Conservation (phyloP, 2,113 vertebrate species). For the Pangasianodon gigas region DNA sequence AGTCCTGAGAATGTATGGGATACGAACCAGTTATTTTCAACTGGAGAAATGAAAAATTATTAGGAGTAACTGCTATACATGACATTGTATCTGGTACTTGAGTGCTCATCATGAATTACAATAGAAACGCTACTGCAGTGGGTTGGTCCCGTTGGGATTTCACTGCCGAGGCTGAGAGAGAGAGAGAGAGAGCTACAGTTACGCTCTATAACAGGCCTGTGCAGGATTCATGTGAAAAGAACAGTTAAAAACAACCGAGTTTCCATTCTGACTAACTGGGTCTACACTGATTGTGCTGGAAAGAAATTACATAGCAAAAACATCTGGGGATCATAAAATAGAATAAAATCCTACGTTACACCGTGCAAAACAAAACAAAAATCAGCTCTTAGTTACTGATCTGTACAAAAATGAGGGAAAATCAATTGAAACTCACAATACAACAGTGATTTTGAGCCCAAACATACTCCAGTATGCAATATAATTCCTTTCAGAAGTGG, state of each 20-base stretch:
- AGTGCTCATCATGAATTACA: constrained; percentile 62
- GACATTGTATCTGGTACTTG: constrained; percentile 49
- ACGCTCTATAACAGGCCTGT: not conserved
- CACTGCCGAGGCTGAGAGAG: constrained; percentile 43
- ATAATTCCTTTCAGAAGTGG: not conserved
- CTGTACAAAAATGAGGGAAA: not conserved
- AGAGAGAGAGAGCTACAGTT: not conserved
- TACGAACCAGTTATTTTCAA: not conserved
- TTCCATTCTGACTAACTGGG: not conserved
- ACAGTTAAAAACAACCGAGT: not conserved
- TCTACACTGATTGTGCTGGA: not conserved
- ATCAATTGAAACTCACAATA: not conserved
- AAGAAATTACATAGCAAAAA: not conserved
- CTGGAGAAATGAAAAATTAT: constrained; percentile 3
- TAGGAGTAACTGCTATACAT: constrained; percentile 11
- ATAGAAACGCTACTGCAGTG: constrained; percentile 68
- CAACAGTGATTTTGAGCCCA: not conserved
- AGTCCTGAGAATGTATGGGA: not conserved
- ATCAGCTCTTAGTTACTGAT: not conserved
- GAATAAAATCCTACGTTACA: not conserved
- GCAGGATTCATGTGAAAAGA: not conserved
- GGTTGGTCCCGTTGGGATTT: constrained; percentile 61
- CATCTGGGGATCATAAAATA: not conserved
- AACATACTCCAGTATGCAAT: not conserved
- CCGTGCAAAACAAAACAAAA: not conserved